A percentile compares a stretch with the other conserved stretches of the same genome.
Conservation (phyloP, 1,140 invertebrate genomes). For the Thaumatotibia leucotreta region DNA sequence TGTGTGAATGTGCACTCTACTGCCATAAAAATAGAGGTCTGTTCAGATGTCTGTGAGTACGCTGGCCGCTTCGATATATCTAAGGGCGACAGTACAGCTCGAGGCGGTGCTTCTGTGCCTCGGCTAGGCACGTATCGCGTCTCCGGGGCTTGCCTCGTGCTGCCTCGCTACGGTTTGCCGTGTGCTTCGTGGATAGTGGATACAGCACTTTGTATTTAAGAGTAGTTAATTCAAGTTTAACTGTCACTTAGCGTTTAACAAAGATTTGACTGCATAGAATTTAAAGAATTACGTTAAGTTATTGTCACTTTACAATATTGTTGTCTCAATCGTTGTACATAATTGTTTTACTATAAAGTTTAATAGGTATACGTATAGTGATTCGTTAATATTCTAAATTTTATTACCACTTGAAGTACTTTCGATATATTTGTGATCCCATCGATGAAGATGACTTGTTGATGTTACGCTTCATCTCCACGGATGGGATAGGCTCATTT, state of each 20-base stretch:
- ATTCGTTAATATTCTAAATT: constrained; percentile 54
- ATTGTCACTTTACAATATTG: constrained; percentile 28
- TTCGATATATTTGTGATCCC: constrained; percentile 23
- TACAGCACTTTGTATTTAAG: background rate
- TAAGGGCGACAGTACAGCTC: too few relatives aligned
- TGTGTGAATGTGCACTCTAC: too few relatives aligned
- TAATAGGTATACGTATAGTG: constrained; percentile 35
- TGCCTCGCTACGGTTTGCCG: background rate
- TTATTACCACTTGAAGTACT: constrained; percentile 36
- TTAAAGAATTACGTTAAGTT: constrained; percentile 20
- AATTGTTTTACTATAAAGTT: constrained; percentile 34
- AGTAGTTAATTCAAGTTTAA: constrained; percentile 2
- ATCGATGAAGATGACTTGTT: constrained; percentile 19
- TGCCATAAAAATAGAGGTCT: too few relatives aligned
- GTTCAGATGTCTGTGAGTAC: too few relatives aligned
- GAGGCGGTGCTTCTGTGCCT: too few relatives aligned
- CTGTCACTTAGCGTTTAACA: constrained; percentile 35
- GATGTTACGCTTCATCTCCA: constrained; percentile 13
- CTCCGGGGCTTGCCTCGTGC: background rate
- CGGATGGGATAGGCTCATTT: constrained; percentile 20
- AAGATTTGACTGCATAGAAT: constrained; percentile 74
- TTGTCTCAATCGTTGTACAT: constrained; percentile 37
- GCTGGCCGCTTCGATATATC: too few relatives aligned
- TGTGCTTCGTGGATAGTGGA: background rate
- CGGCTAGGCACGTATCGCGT: too few relatives aligned